Base-by-base conservation (phyloP, 2,797 vertebrate species). In the Ispidina picta region DNA sequence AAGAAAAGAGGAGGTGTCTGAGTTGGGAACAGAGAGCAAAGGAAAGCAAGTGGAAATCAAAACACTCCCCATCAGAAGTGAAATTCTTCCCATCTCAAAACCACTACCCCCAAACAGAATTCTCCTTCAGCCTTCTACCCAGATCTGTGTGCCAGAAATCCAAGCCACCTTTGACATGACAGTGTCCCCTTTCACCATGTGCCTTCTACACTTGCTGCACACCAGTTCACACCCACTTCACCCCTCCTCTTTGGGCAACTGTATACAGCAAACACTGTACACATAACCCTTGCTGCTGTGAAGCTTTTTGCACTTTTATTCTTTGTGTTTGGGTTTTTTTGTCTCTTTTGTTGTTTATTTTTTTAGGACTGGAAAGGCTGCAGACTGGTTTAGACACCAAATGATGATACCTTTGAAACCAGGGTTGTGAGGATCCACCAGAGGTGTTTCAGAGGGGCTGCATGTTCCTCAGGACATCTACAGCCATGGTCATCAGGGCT, bases 401-500 rank as follows among this genome's bases (percentile, higher is more conserved):
- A 20, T 11, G 11, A 52, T 41, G 48, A 5, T 7, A 20, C 13
- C 10, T 68, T 63, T 49, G 44, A 66, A 60, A 62, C 1, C 60
- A 29, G 12, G 37, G 17, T 1, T 17, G 0, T 2, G 41, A 37
- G 23, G 59, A 83, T 19, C 29, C 29, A 10, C 35, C 65, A 26
- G 29, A 18, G 5, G 26, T 8, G 55, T 35, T 68, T 55, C 9
- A 11, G 19, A 73, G 31, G 71, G 71, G 51, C 60, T 29, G 25
- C 3, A 5, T 1, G 5, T 19, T 41, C 59, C n/a, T 3, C 39
- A 31, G 9, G 33, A 12, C 2, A 0, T 5, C 26, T 7, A 10
- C 51, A 15, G 48, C 21, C 43, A 7, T 0, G 0, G 44, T 4
- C 29, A 3, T 2, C 0, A 0, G 23, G 64, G 52, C 76, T 49